phyloP scores from a whole-genome alignment of 2,797 vertebrate genomes.

The Orestias chungarensis region DNA sequence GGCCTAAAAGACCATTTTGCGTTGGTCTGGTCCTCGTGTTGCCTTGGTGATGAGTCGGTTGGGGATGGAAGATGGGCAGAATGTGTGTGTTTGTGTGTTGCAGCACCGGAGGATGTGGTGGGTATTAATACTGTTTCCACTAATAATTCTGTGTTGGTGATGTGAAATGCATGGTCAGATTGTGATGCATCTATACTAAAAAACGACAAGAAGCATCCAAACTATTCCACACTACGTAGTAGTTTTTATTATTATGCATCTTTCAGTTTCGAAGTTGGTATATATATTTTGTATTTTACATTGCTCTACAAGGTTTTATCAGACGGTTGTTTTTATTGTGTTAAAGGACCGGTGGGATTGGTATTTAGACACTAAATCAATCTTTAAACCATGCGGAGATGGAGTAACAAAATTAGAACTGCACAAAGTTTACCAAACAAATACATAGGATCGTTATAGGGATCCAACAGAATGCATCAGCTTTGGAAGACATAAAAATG shows the following conservation, averaged over 20 bases:
- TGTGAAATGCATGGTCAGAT: background rate
- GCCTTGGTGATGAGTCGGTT: constrained; percentile 6
- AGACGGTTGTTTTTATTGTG: background rate
- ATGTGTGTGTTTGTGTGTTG: background rate
- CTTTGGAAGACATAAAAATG: background rate
- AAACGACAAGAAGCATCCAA: background rate
- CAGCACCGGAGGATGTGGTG: background rate
- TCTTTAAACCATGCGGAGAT: background rate
- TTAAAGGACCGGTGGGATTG: background rate
- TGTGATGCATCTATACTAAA: background rate
- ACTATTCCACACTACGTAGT: too few species aligned
- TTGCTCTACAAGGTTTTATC: background rate
- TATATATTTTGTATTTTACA: background rate
- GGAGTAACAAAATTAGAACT: background rate
- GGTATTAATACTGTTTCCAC: constrained; percentile 1
- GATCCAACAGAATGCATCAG: background rate
- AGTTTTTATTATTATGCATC: background rate
- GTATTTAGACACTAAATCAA: background rate
- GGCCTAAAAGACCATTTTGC: background rate
- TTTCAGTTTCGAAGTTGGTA: background rate
- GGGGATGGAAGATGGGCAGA: constrained; percentile 1
- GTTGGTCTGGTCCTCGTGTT: background rate
- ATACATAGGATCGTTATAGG: background rate
- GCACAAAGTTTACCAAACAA: background rate
- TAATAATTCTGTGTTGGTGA: background rate